Evolutionary conservation across 2,888 invertebrate species (phyloP).

Genomic region (Fragum whitleyi): DNA sequence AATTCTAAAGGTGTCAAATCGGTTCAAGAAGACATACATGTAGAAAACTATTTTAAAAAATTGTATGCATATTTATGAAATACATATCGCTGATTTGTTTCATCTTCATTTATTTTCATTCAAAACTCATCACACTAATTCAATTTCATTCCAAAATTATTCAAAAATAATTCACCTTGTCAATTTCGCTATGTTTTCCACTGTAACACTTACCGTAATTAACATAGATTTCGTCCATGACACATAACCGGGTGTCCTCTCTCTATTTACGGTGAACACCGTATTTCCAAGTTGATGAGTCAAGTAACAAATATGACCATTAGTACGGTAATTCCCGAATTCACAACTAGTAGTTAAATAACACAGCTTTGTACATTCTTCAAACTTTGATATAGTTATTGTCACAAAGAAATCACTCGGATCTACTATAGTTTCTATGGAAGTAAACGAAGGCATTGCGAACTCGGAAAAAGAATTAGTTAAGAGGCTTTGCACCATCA

Average conservation of each 20-base stretch:
- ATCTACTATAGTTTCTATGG: not conserved
- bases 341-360: not conserved
- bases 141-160: too few relatives aligned
- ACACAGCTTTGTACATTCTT: not conserved
- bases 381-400: not conserved
- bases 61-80: too few relatives aligned
- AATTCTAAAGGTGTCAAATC: too few relatives aligned
- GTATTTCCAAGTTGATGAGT: not conserved
- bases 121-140: too few relatives aligned
- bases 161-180: too few relatives aligned
- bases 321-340: not conserved
- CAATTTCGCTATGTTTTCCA: too few relatives aligned
- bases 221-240: not conserved
- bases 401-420: not conserved
- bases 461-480: not conserved
- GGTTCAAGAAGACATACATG: too few relatives aligned
- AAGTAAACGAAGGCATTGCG: not conserved
- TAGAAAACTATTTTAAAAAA: too few relatives aligned
- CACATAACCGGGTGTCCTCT: not conserved
- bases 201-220: conserved; percentile 12
- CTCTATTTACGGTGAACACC: not conserved
- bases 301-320: not conserved
- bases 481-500: not conserved
- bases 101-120: too few relatives aligned
- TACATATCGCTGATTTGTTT: too few relatives aligned